A percentile compares a stretch with the other conserved stretches of the same genome.
Conservation (phyloP, 1,140 invertebrate genomes). For the Drosophila insularis region DNA sequence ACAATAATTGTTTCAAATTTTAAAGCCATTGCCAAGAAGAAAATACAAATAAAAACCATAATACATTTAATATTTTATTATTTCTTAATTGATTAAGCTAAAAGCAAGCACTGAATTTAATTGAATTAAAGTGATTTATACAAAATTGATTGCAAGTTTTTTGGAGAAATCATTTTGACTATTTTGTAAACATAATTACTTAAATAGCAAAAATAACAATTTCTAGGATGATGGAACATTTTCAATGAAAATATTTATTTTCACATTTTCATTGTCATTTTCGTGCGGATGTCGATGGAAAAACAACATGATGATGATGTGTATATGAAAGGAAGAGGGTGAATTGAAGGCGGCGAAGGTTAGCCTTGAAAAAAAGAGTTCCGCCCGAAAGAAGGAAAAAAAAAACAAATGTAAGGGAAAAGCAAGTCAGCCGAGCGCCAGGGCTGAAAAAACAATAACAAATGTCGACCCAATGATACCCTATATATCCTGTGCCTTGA, state of each 20-base stretch:
- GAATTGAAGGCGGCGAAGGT: slow-evolving; percentile 20
- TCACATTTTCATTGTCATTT: slow-evolving; percentile 48
- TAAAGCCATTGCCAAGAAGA: no score
- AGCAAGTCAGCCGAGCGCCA: slow-evolving; percentile 27
- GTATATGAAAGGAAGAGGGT: neutral
- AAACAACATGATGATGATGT: slow-evolving; percentile 16
- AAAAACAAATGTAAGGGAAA: slow-evolving; percentile 41
- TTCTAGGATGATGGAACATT: slow-evolving; percentile 65
- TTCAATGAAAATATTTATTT: slow-evolving; percentile 51
- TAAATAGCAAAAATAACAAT: slow-evolving; percentile 59
- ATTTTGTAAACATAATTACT: slow-evolving; percentile 59
- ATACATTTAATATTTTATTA: no score
- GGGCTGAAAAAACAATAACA: neutral
- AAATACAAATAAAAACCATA: no score
- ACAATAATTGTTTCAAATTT: no score
- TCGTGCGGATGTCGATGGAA: slow-evolving; percentile 52
- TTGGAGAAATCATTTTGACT: neutral
- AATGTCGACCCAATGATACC: neutral
- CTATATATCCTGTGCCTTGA: neutral
- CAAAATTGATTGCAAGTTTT: no score
- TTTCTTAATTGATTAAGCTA: no score
- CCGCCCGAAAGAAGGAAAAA: slow-evolving; percentile 14
- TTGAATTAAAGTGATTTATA: no score
- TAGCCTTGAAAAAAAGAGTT: slow-evolving; percentile 45
- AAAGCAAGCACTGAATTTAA: no score